Conservation (phyloP, 2,888 invertebrate genomes). For the Tenthredo mesomela region DNA sequence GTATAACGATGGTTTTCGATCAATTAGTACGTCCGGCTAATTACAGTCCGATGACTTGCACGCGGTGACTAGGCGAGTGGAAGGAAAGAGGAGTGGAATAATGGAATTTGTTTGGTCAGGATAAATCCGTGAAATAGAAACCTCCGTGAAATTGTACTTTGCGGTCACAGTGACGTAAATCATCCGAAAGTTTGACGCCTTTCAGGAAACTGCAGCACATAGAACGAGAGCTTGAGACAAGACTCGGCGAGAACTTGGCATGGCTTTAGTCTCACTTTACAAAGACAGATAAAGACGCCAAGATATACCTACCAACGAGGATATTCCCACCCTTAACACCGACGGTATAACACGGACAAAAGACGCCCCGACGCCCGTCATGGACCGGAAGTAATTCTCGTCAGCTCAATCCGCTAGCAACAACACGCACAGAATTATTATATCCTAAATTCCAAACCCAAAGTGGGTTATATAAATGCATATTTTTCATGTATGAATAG, state of each 20-base stretch:
- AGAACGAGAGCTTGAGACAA: neutral
- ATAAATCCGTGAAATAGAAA: constrained; percentile 7
- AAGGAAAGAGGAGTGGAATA: neutral
- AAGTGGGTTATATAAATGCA: neutral
- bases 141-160: constrained; percentile 30
- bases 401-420: neutral
- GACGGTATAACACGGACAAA: neutral
- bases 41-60: constrained; percentile 15
- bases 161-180: neutral
- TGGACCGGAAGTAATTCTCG: constrained; percentile 26
- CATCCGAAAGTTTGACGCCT: neutral
- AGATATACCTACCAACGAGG: neutral
- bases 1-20: neutral
- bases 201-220: neutral
- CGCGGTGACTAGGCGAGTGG: neutral
- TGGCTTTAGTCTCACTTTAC: constrained; percentile 10
- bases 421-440: neutral
- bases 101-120: too few relatives aligned
- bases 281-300: constrained; percentile 12
- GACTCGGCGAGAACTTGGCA: neutral
- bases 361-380: neutral
- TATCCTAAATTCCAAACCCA: neutral
- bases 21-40: neutral
- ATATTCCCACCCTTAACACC: constrained; percentile 8
- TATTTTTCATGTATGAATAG: neutral